Percentiles rank a stretch among this genome's conserved stretches.
Conservation (phyloP, 2,888 invertebrate species). For the Gnatocerus cornutus region DNA sequence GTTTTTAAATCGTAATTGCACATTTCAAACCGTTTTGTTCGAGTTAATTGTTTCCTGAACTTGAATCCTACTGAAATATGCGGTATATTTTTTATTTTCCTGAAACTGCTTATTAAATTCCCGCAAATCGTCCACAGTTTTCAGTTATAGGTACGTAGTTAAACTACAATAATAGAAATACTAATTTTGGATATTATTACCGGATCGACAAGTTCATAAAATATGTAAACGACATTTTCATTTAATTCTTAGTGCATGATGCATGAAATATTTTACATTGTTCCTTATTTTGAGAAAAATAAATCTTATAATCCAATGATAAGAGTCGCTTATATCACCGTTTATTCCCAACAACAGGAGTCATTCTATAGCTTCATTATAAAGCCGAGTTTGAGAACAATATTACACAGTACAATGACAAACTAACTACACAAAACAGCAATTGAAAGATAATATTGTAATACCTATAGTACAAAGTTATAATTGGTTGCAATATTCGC, state of each 20-base stretch:
- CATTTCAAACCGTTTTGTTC: constrained; percentile 15
- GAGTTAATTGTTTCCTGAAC: constrained; percentile 29
- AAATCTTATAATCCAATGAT: constrained; percentile 25
- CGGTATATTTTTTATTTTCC: not conserved
- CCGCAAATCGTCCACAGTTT: too few relatives aligned
- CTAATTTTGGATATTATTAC: too few relatives aligned
- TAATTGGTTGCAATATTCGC: constrained; percentile 16
- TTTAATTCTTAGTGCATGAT: too few relatives aligned
- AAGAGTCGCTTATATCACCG: constrained; percentile 31
- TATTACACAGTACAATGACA: constrained; percentile 24
- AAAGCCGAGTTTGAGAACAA: constrained; percentile 30
- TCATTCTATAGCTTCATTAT: constrained; percentile 33
- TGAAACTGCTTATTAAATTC: too few relatives aligned
- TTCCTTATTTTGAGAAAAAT: not conserved
- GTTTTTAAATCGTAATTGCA: too few relatives aligned
- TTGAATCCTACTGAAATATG: constrained; percentile 15
- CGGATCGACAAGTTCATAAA: too few relatives aligned
- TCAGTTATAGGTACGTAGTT: too few relatives aligned
- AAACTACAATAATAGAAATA: too few relatives aligned
- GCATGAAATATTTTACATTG: too few relatives aligned
- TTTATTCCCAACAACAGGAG: constrained; percentile 26
- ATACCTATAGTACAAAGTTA: constrained; percentile 12
- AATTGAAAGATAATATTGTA: constrained; percentile 35
- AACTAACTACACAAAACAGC: constrained; percentile 37
- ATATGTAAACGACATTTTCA: too few relatives aligned